A percentile compares a stretch with the other conserved stretches of the same genome.
phyloP scores from a whole-genome alignment of 1,140 invertebrate species.

The Rhagoletis pomonella region DNA sequence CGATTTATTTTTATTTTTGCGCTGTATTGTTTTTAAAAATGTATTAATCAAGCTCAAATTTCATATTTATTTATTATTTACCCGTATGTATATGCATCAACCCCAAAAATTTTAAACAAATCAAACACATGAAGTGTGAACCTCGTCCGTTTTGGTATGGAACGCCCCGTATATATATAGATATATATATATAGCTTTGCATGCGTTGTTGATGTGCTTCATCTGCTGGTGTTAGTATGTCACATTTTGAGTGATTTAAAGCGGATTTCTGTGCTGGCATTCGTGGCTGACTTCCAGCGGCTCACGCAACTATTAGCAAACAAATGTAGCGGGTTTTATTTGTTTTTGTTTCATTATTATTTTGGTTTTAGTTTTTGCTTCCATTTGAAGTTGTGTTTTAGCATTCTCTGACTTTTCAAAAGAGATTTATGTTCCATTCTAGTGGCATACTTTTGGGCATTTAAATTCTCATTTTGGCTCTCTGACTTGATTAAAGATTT shows the following conservation, averaged over 20 bases:
- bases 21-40: too few relatives aligned
- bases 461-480: slow-evolving; percentile 28
- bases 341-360: not conserved
- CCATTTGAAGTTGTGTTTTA: not conserved
- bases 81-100: not conserved
- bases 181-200: not conserved
- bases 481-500: slow-evolving; percentile 34
- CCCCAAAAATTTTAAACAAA: too few relatives aligned
- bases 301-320: not conserved
- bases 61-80: too few relatives aligned
- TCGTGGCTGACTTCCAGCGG: not conserved
- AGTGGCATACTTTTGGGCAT: slow-evolving; percentile 33
- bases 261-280: slow-evolving; percentile 16
- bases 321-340: not conserved
- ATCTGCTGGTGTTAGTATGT: slow-evolving; percentile 1
- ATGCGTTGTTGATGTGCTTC: not conserved
- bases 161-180: too few relatives aligned
- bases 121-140: too few relatives aligned
- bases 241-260: slow-evolving; percentile 34
- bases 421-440: slow-evolving; percentile 8
- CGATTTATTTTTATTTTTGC: not conserved
- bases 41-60: too few relatives aligned
- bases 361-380: not conserved
- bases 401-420: not conserved
- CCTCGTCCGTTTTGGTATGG: too few relatives aligned